phyloP scores from a whole-genome alignment of 2,888 invertebrate genomes.

The Bibio marci region DNA sequence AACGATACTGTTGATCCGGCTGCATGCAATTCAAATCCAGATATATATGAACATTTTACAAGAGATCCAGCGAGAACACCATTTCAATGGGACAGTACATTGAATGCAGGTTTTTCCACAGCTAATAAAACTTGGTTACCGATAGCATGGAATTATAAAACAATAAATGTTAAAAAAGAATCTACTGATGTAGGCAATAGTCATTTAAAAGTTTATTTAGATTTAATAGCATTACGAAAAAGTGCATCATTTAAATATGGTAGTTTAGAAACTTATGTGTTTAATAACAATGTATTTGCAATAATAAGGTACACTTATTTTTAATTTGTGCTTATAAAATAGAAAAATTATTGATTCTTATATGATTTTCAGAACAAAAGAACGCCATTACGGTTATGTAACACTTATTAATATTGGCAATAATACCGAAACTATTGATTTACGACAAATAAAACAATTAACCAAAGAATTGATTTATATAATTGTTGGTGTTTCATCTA shows the following conservation, averaged over 20 bases:
- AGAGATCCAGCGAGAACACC: constrained; percentile 43
- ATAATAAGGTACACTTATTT: constrained; percentile 23
- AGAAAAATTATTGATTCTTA: no score
- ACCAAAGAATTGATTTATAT: constrained; percentile 17
- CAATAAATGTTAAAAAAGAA: constrained; percentile 29
- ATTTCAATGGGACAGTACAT: constrained; percentile 39
- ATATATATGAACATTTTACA: constrained; percentile 24
- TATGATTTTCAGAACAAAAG: no score
- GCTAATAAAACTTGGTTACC: constrained; percentile 25
- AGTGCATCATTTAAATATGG: constrained; percentile 24
- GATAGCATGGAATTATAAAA: constrained; percentile 13
- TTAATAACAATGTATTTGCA: constrained; percentile 24
- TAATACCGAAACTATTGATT: constrained; percentile 21
- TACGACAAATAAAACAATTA: constrained; percentile 18
- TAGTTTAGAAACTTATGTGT: no score
- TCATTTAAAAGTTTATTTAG: constrained; percentile 39
- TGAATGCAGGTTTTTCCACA: constrained; percentile 23
- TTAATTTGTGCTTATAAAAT: constrained; percentile 5
- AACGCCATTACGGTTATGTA: no score
- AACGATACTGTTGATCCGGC: constrained; percentile 36
- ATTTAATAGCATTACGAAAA: constrained; percentile 30
- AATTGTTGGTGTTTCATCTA: constrained; percentile 16
- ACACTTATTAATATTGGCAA: constrained; percentile 32
- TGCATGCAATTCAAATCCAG: constrained; percentile 32
- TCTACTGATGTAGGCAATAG: constrained; percentile 27